phyloP scores from a whole-genome alignment of 1,140 invertebrate genomes.

The Lordiphosa mommai region DNA sequence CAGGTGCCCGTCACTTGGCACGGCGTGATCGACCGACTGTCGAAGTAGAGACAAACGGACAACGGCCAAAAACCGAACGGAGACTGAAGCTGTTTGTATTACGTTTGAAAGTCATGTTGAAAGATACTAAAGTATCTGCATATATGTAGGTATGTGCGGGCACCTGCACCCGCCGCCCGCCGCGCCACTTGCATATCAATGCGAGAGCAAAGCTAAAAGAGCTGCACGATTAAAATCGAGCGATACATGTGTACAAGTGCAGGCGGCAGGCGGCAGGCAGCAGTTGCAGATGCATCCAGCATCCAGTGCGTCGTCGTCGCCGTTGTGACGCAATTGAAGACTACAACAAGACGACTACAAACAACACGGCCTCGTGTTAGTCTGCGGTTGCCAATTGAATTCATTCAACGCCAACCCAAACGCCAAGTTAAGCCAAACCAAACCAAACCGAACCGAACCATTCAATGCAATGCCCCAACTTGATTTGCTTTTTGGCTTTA shows the following conservation, averaged over 20 bases:
- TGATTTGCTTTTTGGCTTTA: constrained; percentile 53
- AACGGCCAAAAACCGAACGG: constrained; percentile 1
- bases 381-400: constrained; percentile 73
- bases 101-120: constrained; percentile 77
- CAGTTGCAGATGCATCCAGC: too few relatives aligned
- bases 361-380: constrained; percentile 20
- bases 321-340: constrained; percentile 56
- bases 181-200: constrained; percentile 71
- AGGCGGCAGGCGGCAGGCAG: constrained; percentile 37
- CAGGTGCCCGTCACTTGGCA: constrained; percentile 19
- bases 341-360: constrained; percentile 30
- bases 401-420: constrained; percentile 52
- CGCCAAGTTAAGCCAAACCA: background rate
- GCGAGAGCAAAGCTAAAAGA: constrained; percentile 43
- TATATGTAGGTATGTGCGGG: constrained; percentile 29
- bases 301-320: constrained; percentile 35
- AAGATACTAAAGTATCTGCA: constrained; percentile 42
- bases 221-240: constrained; percentile 62
- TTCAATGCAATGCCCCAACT: constrained; percentile 13
- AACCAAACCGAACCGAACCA: background rate
- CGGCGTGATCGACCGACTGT: constrained; percentile 72
- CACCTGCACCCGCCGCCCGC: constrained; percentile 30
- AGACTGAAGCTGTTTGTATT: constrained; percentile 66
- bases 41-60: constrained; percentile 35
- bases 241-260: constrained; percentile 55